Base-by-base conservation (phyloP, 2,888 invertebrate genomes). In the Actias luna region DNA sequence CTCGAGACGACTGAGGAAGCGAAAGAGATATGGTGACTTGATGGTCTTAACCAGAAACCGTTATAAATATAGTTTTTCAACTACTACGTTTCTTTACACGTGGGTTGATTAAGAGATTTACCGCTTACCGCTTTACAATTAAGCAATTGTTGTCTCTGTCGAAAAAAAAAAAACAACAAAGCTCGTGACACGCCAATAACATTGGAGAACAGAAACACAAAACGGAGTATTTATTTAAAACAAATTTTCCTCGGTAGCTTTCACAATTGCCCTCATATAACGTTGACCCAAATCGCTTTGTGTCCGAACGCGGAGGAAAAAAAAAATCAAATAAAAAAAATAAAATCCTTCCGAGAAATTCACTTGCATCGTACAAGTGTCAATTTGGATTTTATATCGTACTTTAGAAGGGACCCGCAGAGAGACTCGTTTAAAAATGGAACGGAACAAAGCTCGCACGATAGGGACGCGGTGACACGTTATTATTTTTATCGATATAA, bases 361-460 rank as follows among this genome's bases (percentile, higher is more conserved):
- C 55, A 55, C 55, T 55, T 55, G 55, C 29, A n/a, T n/a, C 55
- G 16, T 27, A 55, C 55, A 55, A 55, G 55, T 55, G 55, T 55
- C 55, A 55, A 55, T 55, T 55, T 55, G 29, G 29, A 29, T 55
- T 55, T 55, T 29, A 55, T 55, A 55, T 55, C 55, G 55, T 55
- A 29, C 27, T n/a, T 27, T 16, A 55, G 29, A 5, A 12, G 29
- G 8, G 55, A 55, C 55, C 55, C 55, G 55, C 29, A 29, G 29
- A 29, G 55, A 5, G 55, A 55, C 55, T 55, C 18, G 29, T 55
- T 55, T 55, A 55, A 55, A 55, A 55, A 16, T 29, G 55, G 55
- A 55, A 55, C 55, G 55, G 55, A 55, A 55, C 55, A 55, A 55
- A 55, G 55, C 29, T 55, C 55, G 55, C 7, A n/a, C n/a, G 29